Base-by-base conservation (phyloP, 2,113 vertebrate genomes). In the Vicugna pacos region DNA sequence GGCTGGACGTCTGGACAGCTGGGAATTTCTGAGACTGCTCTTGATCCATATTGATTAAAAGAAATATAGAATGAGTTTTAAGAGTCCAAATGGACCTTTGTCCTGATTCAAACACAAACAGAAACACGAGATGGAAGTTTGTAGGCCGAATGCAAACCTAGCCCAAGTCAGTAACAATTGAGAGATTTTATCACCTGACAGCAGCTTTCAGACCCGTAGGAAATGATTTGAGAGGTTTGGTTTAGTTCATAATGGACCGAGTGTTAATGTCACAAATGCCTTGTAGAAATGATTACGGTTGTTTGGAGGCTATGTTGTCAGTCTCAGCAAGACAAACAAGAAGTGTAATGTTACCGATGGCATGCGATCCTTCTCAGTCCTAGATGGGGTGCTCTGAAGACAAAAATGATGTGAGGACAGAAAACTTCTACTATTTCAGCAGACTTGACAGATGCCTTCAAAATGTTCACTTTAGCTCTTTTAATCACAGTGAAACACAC, bases 31-130 rank as follows among this genome's bases (percentile, higher is more conserved):
- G 96, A 86, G 30, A 14, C 87, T 67, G 90, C 87, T 75, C 96
- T 72, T 96, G 97, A 97, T 97, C 83, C 93, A 52, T 97, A 98
- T 98, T 72, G 97, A 98, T 97, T 60, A 76, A 93, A 96, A 97
- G 93, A 98, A 98, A 96, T 98, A 97, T 20, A 69, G 94, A 97
- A 95, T 91, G 86, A 97, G 98, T 87, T 96, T 97, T 95, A 95
- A 86, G 92, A 94, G 69, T 98, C 96, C 96, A 86, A 77, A n/a
- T 26, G 88, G 42, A 91, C 28, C 89, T 97, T 83, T 95, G 90
- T 77, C 79, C 96, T 88, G 48, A 65, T 82, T 10, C 90, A 98
- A 97, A 92, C 77, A 92, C 91, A 83, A 87, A 93, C 88, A 80
- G 97, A 97, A 95, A 94, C 30, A 58, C 76, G 52, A 86, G 96